phyloP scores from a whole-genome alignment of 2,113 vertebrate species.

The human (Homo sapiens) region DNA sequence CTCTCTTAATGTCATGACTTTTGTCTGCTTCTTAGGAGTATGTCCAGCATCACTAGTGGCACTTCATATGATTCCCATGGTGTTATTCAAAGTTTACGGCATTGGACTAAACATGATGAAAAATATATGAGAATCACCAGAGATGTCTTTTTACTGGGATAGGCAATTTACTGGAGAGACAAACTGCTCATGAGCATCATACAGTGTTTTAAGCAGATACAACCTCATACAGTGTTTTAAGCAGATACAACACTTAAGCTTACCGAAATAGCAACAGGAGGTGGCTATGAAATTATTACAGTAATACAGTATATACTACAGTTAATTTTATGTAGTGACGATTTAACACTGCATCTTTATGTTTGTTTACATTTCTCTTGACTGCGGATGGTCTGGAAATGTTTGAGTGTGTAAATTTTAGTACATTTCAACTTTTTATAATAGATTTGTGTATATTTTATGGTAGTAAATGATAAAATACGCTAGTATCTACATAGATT shows the following conservation, averaged over 20 bases:
- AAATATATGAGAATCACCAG: background rate
- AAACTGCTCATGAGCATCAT: background rate
- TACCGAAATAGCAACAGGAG: background rate
- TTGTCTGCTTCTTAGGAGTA: background rate
- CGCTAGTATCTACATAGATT: background rate
- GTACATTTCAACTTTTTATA: background rate
- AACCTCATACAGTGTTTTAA: too few relatives aligned
- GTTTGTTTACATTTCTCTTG: background rate
- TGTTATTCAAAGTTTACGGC: background rate
- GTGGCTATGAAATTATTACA: background rate
- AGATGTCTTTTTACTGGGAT: background rate
- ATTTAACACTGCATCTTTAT: background rate
- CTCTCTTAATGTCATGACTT: background rate
- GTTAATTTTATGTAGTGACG: background rate
- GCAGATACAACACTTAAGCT: background rate
- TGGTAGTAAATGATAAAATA: background rate
- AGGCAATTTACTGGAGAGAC: background rate
- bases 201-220: too few relatives aligned
- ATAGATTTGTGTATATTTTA: background rate
- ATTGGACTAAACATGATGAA: background rate
- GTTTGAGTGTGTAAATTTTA: background rate
- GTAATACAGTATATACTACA: background rate
- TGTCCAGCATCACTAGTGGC: background rate
- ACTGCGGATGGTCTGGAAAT: background rate
- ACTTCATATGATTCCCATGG: background rate